Conservation (phyloP, 2,888 invertebrate genomes). For the Nymphalis polychloros region DNA sequence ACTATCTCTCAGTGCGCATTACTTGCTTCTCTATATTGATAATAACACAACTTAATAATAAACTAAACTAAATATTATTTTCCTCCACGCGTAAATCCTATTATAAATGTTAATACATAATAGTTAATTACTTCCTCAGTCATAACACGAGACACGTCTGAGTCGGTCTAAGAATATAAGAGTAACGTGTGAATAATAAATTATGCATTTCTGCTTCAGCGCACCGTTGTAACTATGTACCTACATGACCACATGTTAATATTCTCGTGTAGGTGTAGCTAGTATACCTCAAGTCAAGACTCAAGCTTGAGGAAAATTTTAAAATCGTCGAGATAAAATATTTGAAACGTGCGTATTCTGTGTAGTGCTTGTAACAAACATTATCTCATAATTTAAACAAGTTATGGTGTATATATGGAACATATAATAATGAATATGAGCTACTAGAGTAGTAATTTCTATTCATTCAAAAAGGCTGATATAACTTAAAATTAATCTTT, state of each 20-base stretch:
- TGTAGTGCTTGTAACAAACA: neutral
- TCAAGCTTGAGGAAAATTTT: neutral
- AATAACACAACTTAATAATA: conserved; percentile 22
- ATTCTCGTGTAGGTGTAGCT: neutral
- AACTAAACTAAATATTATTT: conserved; percentile 25
- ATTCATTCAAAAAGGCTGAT: too few relatives aligned
- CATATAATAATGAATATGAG: neutral
- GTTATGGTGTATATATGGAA: neutral
- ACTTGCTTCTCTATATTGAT: conserved; percentile 1
- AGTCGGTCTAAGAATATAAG: conserved; percentile 32
- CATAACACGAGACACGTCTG: conserved; percentile 44
- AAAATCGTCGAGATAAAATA: conserved; percentile 3
- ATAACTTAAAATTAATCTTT: too few relatives aligned
- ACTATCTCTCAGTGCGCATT: neutral
- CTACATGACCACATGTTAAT: neutral
- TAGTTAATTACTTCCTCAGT: conserved; percentile 44
- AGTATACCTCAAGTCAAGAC: neutral
- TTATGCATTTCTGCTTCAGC: conserved; percentile 17
- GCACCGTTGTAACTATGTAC: conserved; percentile 22
- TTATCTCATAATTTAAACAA: neutral
- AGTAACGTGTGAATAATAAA: conserved; percentile 35
- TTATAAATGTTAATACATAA: conserved; percentile 24
- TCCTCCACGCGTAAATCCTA: conserved; percentile 23
- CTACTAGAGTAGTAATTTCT: too few relatives aligned
- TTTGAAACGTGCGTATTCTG: neutral